Conservation (phyloP, 2,797 vertebrate species). For the Zenarchopterus dispar region DNA sequence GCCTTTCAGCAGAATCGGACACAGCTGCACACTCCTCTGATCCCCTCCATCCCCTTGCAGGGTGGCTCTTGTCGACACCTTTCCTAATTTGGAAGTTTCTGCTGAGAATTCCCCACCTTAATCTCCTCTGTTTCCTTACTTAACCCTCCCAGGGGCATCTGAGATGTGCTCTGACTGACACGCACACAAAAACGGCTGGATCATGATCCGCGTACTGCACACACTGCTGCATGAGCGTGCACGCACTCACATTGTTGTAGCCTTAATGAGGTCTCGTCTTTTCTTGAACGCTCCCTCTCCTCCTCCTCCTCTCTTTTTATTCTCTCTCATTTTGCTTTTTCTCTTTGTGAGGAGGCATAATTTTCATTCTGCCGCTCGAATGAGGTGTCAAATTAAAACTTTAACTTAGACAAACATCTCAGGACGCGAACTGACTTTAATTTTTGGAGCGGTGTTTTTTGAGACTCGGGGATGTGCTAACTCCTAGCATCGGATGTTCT, state of each 20-base stretch:
- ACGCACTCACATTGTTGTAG: slow-evolving; percentile 32
- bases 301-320: too few species aligned
- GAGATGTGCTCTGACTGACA: slow-evolving; percentile 54
- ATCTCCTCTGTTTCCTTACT: slow-evolving; percentile 82
- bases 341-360: slow-evolving; percentile 43
- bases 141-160: slow-evolving; percentile 72
- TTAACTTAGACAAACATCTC: slow-evolving; percentile 29
- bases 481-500: too few species aligned
- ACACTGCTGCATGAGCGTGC: slow-evolving; percentile 16
- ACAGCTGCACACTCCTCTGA: slow-evolving; percentile 32
- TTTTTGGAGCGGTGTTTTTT: slow-evolving; percentile 30
- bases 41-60: slow-evolving; percentile 63
- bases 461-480: slow-evolving; percentile 4
- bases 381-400: slow-evolving; percentile 49
- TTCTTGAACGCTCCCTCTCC: slow-evolving; percentile 21
- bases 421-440: slow-evolving; percentile 33
- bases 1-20: slow-evolving; percentile 13
- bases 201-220: slow-evolving; percentile 27
- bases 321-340: slow-evolving; percentile 12
- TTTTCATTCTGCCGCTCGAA: slow-evolving; percentile 39
- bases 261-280: slow-evolving; percentile 76
- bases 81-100: slow-evolving; percentile 81
- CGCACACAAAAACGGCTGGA: slow-evolving; percentile 44
- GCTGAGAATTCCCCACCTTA: slow-evolving; percentile 82
- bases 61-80: slow-evolving; percentile 74